Evolutionary conservation across 2,113 vertebrate genomes (phyloP), one percentile per base, ranked within the genome.

Genomic region (Rhipidura dahli): DNA sequence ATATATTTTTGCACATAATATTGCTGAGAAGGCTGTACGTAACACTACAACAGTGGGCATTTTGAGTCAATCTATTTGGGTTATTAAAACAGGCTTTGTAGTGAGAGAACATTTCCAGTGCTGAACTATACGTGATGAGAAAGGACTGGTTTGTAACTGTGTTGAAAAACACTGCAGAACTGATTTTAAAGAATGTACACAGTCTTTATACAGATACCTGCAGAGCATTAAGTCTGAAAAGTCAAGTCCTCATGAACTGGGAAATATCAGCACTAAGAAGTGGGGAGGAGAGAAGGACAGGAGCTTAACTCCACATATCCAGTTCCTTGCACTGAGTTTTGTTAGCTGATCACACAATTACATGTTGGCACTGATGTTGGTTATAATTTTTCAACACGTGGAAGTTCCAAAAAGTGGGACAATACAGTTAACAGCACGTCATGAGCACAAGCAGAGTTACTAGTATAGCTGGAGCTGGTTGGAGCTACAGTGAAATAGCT

Each of bases 221-320:
- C 27, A 56, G 47, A 85, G 15, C 45, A 61, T 59, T 65, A 61
- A 39, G 47, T 65, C 0, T 80, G 86, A 42, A 63, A 89, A 93
- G 31, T 44, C 19, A 63, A 54, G 54, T 30, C 21, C 35, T 77
- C 35, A 22, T 13, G 7, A 80, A n/a, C 0, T 57, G 47, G 13
- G 31, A 69, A 83, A 50, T 54, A 72, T 1, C 30, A 87, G 54
- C 59, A 65, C 37, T 42, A 57, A 56, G 20, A 64, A 20, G 22
- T 1, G 1, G 11, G n/a, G 22, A 73, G 7, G 5, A 14, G 7
- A 33, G 40, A 18, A 20, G 19, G 17, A 68, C 0, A 1, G 37
- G 14, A 1, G 0, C 20, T 70, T 70, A 86, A 73, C 16, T 83
- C 40, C 56, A 71, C n/a, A 28, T 12, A 57, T 2, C 22, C 37